Evolutionary conservation across 2,113 vertebrate genomes (phyloP).

Genomic region (Numenius arquata): DNA sequence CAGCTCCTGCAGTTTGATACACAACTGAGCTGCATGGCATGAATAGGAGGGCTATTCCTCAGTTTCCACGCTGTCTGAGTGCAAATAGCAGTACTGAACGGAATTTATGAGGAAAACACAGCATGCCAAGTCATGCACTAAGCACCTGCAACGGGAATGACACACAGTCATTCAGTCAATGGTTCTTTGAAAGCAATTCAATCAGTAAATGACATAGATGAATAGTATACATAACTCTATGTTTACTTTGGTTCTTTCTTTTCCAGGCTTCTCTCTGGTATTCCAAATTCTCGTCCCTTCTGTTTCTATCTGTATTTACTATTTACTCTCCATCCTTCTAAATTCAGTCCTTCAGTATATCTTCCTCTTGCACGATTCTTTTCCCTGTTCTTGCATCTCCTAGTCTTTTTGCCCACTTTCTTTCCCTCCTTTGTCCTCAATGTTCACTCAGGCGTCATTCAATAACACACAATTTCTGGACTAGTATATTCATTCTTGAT

Average conservation of each 20-base stretch:
- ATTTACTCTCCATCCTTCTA: background rate
- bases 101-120: background rate
- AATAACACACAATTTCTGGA: background rate
- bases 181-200: background rate
- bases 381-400: background rate
- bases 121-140: background rate
- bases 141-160: background rate
- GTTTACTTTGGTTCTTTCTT: background rate
- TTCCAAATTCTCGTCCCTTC: background rate
- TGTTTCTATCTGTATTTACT: background rate
- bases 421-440: background rate
- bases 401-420: background rate
- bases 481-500: background rate
- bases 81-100: background rate
- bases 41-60: background rate
- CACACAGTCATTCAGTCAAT: background rate
- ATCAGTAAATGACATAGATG: background rate
- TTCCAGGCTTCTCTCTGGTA: background rate
- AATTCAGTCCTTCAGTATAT: background rate
- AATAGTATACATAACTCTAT: background rate
- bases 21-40: background rate
- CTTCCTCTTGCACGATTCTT: background rate
- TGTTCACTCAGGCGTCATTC: background rate
- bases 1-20: background rate
- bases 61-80: background rate